Conservation (phyloP, 1,140 invertebrate species). For the Neomicropteryx cornuta region DNA sequence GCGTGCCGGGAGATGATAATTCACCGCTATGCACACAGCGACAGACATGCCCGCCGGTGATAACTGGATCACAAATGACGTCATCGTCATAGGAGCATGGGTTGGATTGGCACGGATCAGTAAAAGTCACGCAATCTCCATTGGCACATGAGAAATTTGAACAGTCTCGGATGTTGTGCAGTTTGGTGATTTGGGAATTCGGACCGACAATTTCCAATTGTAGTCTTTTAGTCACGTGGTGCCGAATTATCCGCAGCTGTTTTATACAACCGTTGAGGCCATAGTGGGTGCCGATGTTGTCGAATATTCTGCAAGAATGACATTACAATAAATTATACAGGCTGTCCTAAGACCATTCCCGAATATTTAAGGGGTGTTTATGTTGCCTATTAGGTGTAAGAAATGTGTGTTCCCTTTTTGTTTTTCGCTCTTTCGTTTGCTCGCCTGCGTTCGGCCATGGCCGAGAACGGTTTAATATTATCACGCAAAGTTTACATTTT, state of each 20-base stretch:
- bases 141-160: slow-evolving; percentile 66
- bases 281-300: slow-evolving; percentile 71
- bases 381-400: no score
- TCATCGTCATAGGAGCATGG: slow-evolving; percentile 59
- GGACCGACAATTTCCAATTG: no score
- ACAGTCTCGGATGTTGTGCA: slow-evolving; percentile 56
- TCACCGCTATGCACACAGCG: slow-evolving; percentile 49
- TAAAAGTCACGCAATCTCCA: slow-evolving; percentile 69
- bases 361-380: slow-evolving; percentile 9
- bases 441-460: no score
- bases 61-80: slow-evolving; percentile 53
- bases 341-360: neutral
- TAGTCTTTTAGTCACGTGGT: no score
- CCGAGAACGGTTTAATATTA: no score
- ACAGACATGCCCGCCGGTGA: slow-evolving; percentile 48
- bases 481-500: no score
- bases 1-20: slow-evolving; percentile 60
- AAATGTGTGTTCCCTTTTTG: neutral
- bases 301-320: slow-evolving; percentile 58
- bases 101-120: slow-evolving; percentile 62
- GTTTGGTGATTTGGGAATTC: no score
- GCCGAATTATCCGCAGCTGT: no score
- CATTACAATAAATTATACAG: neutral
- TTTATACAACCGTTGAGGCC: slow-evolving; percentile 80
- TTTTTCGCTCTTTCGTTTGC: neutral